These are phyloP conservation scores for Paraescarpia echinospica DNA, from an alignment of 1,140 invertebrate genomes.

Conservation along the genomic window DNA sequence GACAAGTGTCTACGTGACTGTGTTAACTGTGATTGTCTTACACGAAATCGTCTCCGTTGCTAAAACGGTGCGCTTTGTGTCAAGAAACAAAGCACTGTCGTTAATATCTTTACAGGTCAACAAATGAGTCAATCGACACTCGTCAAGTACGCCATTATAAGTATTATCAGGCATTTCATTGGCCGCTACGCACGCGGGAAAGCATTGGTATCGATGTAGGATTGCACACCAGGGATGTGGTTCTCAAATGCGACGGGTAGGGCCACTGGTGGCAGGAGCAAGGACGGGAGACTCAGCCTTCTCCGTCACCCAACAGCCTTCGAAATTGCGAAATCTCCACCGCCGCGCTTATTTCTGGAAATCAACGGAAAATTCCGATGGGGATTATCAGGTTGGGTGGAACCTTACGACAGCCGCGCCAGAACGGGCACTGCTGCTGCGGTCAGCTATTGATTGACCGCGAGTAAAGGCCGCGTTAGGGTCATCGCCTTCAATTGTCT, in stretches of 20 bases:
- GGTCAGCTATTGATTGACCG: background rate
- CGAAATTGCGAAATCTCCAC: background rate
- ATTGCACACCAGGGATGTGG: background rate
- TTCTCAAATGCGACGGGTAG: no score
- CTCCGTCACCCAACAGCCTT: background rate
- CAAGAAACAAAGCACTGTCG: no score
- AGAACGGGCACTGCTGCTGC: no score
- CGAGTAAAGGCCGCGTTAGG: background rate
- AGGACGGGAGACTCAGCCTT: background rate
- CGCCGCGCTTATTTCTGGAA: background rate
- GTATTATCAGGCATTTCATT: background rate
- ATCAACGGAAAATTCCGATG: background rate
- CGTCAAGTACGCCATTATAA: background rate
- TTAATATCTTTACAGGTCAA: no score
- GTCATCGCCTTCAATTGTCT: background rate
- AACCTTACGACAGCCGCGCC: background rate
- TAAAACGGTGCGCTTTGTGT: no score
- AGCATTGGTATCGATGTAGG: background rate
- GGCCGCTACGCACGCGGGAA: background rate
- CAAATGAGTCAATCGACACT: no score
- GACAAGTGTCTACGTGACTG: no score
- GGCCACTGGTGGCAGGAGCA: background rate
- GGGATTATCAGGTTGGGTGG: background rate
- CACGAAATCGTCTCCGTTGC: no score
- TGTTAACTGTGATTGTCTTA: no score